Base-by-base conservation (phyloP, 1,140 invertebrate species). In the Calliphora vicina region DNA sequence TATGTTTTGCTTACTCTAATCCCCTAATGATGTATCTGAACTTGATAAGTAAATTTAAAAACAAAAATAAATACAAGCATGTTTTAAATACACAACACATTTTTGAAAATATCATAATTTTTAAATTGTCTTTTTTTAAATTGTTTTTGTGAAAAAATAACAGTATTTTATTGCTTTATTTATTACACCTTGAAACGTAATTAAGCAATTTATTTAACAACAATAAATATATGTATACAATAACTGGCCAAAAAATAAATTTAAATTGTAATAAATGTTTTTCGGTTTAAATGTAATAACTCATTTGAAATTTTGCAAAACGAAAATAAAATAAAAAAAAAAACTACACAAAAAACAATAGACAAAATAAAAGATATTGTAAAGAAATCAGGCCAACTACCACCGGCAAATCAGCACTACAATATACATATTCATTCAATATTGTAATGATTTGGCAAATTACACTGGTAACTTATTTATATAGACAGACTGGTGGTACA, bases 401-500 rank as follows among this genome's bases (percentile, higher is more conserved):
- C 61, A 67, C 20, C 61, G n/a, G n/a, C 61, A 67, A 12, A 23
- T 67, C 61, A 23, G 45, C 10, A 50, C 35, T 8, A 57, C 50
- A 57, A 25, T 23, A 67, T n/a, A 23, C 20, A 25, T 67, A 67
- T 67, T 67, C 23, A 67, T 67, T 67, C 23, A 67, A 50, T 50
- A 50, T 50, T 17, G 3, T 50, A 67, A 67, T 67, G 61, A 67
- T 67, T 67, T 67, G 61, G 61, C 61, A 67, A 67, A 67, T 67
- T 67, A 6, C 61, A 67, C 4, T 67, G 61, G n/a, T 67, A 67
- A 67, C 61, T 25, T 6, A 67, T 8, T 8, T 9, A 67, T n/a
- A 67, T 67, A 67, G n/a, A n/a, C n/a, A n/a, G n/a, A n/a, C n/a
- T n/a, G n/a, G 20, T 20, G n/a, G 17, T 15, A 50, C 17, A 50